Evolutionary conservation across 2,888 invertebrate genomes (phyloP).

Genomic region (Xestia c-nigrum): DNA sequence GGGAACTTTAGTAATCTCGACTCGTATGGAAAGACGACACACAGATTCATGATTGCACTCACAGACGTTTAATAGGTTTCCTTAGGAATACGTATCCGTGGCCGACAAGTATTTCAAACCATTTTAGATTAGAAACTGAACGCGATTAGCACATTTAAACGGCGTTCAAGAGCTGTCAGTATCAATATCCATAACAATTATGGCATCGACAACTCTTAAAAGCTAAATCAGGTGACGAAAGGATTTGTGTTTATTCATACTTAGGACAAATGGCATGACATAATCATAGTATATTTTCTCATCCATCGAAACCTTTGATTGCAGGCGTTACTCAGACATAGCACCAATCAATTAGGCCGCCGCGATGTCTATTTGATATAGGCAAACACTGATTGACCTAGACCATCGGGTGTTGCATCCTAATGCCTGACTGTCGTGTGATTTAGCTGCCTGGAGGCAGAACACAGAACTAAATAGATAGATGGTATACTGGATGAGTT

Average conservation of each 20-base stretch:
- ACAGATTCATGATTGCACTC: neutral
- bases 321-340: constrained; percentile 4
- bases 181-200: neutral
- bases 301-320: neutral
- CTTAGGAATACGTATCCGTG: neutral
- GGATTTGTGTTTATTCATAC: neutral
- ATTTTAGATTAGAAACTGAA: neutral
- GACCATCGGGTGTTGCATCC: constrained; percentile 11
- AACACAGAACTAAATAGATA: neutral
- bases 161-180: neutral
- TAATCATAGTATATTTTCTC: neutral
- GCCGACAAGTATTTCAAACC: neutral
- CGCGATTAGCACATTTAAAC: neutral
- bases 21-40: neutral
- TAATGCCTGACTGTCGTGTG: constrained; percentile 9
- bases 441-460: constrained; percentile 2
- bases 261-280: neutral
- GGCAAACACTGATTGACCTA: constrained; percentile 27
- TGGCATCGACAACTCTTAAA: neutral
- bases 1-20: neutral
- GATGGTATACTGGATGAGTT: neutral
- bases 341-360: constrained; percentile 15
- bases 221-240: neutral
- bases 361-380: constrained; percentile 13
- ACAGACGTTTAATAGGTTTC: neutral